phyloP scores from a whole-genome alignment of 2,797 vertebrate genomes.

The Hypotaenidia philippensis region DNA sequence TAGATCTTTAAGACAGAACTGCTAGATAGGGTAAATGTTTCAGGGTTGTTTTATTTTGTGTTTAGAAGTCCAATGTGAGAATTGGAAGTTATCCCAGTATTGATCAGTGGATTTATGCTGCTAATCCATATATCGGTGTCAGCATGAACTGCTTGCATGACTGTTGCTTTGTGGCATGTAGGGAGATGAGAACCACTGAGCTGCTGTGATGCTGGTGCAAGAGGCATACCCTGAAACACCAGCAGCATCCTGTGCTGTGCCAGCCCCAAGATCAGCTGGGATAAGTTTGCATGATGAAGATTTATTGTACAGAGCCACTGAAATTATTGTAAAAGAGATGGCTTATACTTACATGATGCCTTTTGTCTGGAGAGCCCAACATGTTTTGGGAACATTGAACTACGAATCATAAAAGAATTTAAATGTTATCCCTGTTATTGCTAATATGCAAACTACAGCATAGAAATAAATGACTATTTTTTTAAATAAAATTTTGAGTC shows the following conservation, averaged over 20 bases:
- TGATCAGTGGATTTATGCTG: neutral
- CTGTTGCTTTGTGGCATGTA: neutral
- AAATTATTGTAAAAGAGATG: neutral
- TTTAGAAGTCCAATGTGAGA: neutral
- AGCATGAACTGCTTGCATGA: neutral
- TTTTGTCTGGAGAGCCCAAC: neutral
- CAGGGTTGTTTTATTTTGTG: neutral
- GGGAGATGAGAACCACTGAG: neutral
- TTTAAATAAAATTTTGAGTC: neutral
- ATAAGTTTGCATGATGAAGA: neutral
- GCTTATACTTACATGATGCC: neutral
- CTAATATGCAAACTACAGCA: neutral
- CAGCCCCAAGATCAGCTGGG: neutral
- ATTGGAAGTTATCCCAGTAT: neutral
- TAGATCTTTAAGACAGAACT: neutral
- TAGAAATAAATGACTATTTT: neutral
- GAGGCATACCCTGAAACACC: neutral
- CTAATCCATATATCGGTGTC: neutral
- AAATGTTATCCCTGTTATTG: neutral
- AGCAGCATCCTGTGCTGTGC: neutral
- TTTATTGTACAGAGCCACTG: neutral
- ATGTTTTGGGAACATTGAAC: neutral
- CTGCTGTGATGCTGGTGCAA: neutral
- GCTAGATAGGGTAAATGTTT: neutral
- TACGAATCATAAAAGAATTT: neutral